Percentiles rank a stretch among this genome's conserved stretches.
These are phyloP conservation scores for Taenaris catops DNA, from an alignment of 2,888 invertebrate genomes.

Conservation along the genomic window DNA sequence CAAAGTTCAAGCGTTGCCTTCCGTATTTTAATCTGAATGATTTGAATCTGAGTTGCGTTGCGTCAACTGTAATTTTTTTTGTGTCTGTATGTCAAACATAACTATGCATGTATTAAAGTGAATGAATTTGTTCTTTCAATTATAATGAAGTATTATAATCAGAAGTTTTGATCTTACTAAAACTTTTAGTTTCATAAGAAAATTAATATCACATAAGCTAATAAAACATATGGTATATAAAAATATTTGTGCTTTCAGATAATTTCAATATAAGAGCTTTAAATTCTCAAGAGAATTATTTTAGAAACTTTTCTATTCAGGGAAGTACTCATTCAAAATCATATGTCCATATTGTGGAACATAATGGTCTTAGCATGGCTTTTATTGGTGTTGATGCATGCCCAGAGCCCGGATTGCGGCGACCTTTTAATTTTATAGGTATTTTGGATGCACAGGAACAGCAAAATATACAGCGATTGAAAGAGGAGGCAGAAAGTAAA, in stretches of 20 bases:
- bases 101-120: too few species aligned
- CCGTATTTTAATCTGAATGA: too few species aligned
- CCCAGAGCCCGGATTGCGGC: slow-evolving; percentile 89
- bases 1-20: too few species aligned
- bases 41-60: too few species aligned
- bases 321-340: slow-evolving; percentile 85
- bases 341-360: slow-evolving; percentile 81
- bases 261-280: slow-evolving; percentile 90
- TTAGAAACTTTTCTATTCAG: slow-evolving; percentile 88
- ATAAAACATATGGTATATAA: background rate
- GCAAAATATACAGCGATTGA: slow-evolving; percentile 75
- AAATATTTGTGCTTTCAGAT: slow-evolving; percentile 80
- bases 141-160: too few species aligned
- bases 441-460: slow-evolving; percentile 81
- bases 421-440: slow-evolving; percentile 96
- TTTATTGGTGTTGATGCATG: slow-evolving; percentile 94
- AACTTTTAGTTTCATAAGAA: too few species aligned
- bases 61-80: slow-evolving; percentile 4
- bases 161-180: too few species aligned
- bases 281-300: slow-evolving; percentile 86
- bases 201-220: background rate
- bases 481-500: slow-evolving; percentile 69
- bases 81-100: background rate
- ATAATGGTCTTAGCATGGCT: slow-evolving; percentile 83
- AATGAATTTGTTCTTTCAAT: too few species aligned